These are phyloP conservation scores for Oceanites oceanicus DNA, from an alignment of 2,113 vertebrate species.

Conservation along the genomic window DNA sequence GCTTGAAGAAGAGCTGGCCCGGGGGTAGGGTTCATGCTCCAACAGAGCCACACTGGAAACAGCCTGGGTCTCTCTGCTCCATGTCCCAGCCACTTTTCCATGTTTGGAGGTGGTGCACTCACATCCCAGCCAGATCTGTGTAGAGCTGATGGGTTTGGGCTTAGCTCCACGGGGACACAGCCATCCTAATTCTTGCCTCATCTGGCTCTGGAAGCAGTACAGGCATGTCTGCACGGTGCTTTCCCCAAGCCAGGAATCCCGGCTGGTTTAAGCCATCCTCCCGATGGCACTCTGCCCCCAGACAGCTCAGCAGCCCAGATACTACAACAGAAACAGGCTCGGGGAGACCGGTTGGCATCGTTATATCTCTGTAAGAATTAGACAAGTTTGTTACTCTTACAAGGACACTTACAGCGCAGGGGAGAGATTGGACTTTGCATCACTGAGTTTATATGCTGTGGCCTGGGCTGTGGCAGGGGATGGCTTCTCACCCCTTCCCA, in stretches of 20 bases:
- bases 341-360: background rate
- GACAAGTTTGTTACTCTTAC: background rate
- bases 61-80: background rate
- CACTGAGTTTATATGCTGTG: background rate
- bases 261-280: background rate
- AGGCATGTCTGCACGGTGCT: background rate
- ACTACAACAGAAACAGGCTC: background rate
- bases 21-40: background rate
- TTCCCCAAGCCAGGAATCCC: background rate
- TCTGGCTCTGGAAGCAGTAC: background rate
- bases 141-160: background rate
- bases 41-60: background rate
- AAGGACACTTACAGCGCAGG: background rate
- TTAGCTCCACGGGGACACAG: background rate
- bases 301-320: background rate
- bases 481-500: background rate
- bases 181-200: background rate
- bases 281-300: background rate
- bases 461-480: background rate
- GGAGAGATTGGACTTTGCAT: background rate
- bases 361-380: background rate
- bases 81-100: background rate
- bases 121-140: background rate
- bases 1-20: background rate
- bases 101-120: fast-evolving